phyloP scores from a whole-genome alignment of 2,113 vertebrate species.

The Lota lota region DNA sequence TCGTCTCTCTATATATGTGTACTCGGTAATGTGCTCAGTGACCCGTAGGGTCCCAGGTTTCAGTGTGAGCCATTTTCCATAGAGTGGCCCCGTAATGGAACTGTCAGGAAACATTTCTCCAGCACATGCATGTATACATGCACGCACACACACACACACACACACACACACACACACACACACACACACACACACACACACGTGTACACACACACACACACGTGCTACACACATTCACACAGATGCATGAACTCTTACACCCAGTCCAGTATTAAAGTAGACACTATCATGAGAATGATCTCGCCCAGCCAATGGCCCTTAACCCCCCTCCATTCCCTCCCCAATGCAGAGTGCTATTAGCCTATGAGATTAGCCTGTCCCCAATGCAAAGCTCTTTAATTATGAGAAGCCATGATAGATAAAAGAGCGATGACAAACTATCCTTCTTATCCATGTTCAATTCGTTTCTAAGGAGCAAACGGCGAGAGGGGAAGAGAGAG shows the following conservation, averaged over 20 bases:
- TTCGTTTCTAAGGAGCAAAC: conserved; percentile 31
- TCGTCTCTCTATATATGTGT: not conserved
- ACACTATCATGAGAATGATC: not conserved
- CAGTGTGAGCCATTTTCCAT: conserved; percentile 1
- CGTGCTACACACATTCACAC: not conserved
- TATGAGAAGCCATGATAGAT: conserved; percentile 43
- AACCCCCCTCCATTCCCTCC: too few species aligned
- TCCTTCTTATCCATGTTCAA: conserved; percentile 34
- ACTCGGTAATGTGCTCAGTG: conserved; percentile 6
- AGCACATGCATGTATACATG: not conserved
- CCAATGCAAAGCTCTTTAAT: not conserved
- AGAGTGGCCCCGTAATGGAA: conserved; percentile 11
- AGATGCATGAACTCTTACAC: not conserved
- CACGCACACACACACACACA: conserved; percentile 5
- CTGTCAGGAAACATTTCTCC: not conserved
- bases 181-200: not conserved
- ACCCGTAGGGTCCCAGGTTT: not conserved
- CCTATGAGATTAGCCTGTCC: too few species aligned
- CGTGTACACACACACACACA: not conserved
- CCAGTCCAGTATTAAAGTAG: not conserved
- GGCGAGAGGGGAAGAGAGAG: not conserved
- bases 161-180: conserved; percentile 5
- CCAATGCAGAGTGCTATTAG: too few species aligned
- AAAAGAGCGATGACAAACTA: conserved; percentile 37
- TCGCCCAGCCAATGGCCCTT: not conserved